phyloP scores from a whole-genome alignment of 1,140 invertebrate genomes.

The Gryllus bimaculatus region DNA sequence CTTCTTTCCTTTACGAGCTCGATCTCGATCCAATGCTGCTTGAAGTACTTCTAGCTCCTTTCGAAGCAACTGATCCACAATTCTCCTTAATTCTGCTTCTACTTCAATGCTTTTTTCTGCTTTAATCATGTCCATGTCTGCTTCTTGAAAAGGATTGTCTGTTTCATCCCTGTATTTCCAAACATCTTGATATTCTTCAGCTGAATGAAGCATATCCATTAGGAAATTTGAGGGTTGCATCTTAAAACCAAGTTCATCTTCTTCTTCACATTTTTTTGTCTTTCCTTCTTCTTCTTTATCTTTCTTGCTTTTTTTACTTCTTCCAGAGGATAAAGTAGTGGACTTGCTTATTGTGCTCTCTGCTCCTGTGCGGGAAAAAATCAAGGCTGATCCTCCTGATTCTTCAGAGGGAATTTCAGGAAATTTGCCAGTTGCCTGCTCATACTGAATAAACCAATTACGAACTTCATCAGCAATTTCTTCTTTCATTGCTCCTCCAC shows the following conservation, averaged over 20 bases:
- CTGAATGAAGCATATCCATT: conserved; percentile 37
- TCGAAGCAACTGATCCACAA: conserved; percentile 79
- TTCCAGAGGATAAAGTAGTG: conserved; percentile 58
- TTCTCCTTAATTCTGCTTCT: conserved; percentile 67
- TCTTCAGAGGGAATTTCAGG: conserved; percentile 86
- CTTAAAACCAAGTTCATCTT: conserved; percentile 45
- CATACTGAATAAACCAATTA: conserved; percentile 69
- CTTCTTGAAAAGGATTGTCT: conserved; percentile 54
- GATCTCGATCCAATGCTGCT: conserved; percentile 41
- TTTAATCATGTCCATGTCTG: conserved; percentile 73
- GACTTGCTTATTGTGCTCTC: conserved; percentile 58
- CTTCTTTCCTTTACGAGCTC: conserved; percentile 64
- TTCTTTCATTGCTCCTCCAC: conserved; percentile 59
- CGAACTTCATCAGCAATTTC: conserved; percentile 77
- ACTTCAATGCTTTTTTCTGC: conserved; percentile 72
- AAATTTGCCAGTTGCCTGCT: conserved; percentile 64
- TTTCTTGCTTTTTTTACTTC: conserved; percentile 43
- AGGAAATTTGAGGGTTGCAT: conserved; percentile 41
- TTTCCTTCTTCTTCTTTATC: conserved; percentile 46
- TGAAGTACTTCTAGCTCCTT: conserved; percentile 72
- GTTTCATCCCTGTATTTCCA: conserved; percentile 75
- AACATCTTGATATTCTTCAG: conserved; percentile 53
- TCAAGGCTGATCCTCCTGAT: conserved; percentile 70
- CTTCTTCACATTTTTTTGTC: conserved; percentile 47
- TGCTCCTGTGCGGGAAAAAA: conserved; percentile 64